Base-by-base conservation (phyloP, 2,888 invertebrate species). In the Chalcosyrphus nemorum region DNA sequence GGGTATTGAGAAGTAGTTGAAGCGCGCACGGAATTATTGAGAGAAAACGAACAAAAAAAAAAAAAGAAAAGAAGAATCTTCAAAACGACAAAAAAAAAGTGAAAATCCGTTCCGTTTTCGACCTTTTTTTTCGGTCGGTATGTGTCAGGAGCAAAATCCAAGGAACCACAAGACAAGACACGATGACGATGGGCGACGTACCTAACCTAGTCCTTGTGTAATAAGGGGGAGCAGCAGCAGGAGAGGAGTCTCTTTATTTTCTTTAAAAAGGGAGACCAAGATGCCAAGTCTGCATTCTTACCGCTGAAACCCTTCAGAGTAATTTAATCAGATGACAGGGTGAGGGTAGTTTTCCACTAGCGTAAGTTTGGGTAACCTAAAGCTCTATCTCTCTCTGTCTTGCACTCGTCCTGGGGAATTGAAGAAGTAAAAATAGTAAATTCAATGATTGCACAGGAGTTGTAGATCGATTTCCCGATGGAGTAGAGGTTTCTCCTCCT, bases 401-500 rank as follows among this genome's bases (percentile, higher is more conserved):
- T 17, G 4, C 27, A 5, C 35, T 43, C 19, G 52, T 15, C 6
- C 7, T 17, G 32, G 21, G 29, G 19, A 27, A 15, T 24, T 13
- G 38, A 47, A 75, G 7, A 54, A 41, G 24, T 21, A 19, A 81
- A 66, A 66, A 61, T 72, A 72, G 63, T 75, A 74, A 78, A 84
- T 75, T 84, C 80, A 84, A 84, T 84, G 84, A 84, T 80, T 84
- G 72, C 63, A 74, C 82, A 70, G 75, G 74, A 74, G 74, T 84
- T 63, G 70, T 50, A 75, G 84, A 84, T 84, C 84, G 84, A 84
- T 80, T 84, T 84, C 84, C 84, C 84, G 38, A 45, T 71, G 78
- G 78, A 80, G 56, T 70, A n/a, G n/a, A n/a, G n/a, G n/a, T n/a
- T n/a, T 57, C 50, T 13, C 27, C 52, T 56, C 45, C 27, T 57